Evolutionary conservation across 2,113 vertebrate species (phyloP).

Genomic region (Lepidothrix coronata): DNA sequence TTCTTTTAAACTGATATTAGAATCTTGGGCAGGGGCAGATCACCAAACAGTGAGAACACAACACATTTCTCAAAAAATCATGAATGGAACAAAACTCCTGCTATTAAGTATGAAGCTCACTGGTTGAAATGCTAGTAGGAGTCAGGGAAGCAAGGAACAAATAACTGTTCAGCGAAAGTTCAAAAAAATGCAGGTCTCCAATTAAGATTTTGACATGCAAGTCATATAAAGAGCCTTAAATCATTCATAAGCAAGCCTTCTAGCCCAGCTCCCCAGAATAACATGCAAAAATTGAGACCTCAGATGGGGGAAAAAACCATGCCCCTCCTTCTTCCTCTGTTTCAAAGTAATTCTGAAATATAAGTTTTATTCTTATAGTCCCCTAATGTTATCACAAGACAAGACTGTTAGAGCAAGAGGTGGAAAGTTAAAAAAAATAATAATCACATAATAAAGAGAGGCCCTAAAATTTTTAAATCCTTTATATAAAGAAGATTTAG

Average conservation of each 20-base stretch:
- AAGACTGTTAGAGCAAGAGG: not conserved
- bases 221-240: not conserved
- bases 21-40: not conserved
- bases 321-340: not conserved
- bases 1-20: not conserved
- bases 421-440: not conserved
- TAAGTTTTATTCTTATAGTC: not conserved
- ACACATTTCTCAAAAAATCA: not conserved
- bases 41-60: not conserved
- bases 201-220: not conserved
- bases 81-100: not conserved
- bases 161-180: not conserved
- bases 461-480: not conserved
- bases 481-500: not conserved
- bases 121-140: not conserved
- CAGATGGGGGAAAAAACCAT: not conserved
- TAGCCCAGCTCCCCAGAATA: not conserved
- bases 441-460: not conserved
- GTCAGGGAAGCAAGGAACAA: not conserved
- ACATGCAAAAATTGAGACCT: rapidly evolving
- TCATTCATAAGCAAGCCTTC: not conserved
- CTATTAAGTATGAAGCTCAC: not conserved
- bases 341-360: not conserved
- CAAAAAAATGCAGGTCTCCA: not conserved
- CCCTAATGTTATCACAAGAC: not conserved